Percentiles rank a stretch among this genome's conserved stretches.
phyloP scores from a whole-genome alignment of 2,797 vertebrate genomes.

The Rhadinocentrus ornatus region DNA sequence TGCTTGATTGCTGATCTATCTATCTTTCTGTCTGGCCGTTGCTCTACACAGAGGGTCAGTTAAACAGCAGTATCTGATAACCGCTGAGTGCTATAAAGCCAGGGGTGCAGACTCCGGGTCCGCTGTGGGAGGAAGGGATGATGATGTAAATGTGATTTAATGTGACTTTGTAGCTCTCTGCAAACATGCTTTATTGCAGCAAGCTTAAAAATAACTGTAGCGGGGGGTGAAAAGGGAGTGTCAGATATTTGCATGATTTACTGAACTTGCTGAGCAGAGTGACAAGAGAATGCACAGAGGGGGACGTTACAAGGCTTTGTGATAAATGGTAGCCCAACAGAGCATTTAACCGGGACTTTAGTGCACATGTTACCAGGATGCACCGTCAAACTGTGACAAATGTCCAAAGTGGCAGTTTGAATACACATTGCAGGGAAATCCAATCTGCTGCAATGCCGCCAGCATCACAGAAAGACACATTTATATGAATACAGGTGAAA shows the following conservation, averaged over 20 bases:
- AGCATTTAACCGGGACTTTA: conserved; percentile 19
- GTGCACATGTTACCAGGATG: conserved; percentile 21
- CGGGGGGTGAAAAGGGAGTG: not conserved
- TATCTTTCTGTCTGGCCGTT: conserved; percentile 6
- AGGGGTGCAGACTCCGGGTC: not conserved
- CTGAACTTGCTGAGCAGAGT: conserved; percentile 2
- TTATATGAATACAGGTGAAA: not conserved
- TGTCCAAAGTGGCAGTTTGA: conserved; percentile 7
- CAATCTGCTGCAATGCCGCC: not conserved
- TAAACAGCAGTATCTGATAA: conserved; percentile 15
- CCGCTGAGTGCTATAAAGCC: not conserved
- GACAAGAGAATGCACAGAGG: conserved; percentile 3
- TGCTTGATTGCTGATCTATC: conserved; percentile 11
- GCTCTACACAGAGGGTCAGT: conserved; percentile 28
- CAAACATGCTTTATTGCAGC: conserved; percentile 9
- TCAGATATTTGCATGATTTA: conserved; percentile 39
- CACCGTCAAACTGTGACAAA: conserved; percentile 32
- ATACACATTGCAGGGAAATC: not conserved
- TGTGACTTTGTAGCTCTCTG: not conserved
- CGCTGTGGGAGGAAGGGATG: not conserved
- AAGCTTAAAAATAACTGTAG: conserved; percentile 8
- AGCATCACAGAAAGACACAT: not conserved
- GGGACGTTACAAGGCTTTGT: conserved; percentile 25
- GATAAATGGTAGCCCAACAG: conserved; percentile 31
- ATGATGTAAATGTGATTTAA: conserved; percentile 21